Evolutionary conservation across 2,888 invertebrate species (phyloP).

Genomic region (Ferdinandea cuprea): DNA sequence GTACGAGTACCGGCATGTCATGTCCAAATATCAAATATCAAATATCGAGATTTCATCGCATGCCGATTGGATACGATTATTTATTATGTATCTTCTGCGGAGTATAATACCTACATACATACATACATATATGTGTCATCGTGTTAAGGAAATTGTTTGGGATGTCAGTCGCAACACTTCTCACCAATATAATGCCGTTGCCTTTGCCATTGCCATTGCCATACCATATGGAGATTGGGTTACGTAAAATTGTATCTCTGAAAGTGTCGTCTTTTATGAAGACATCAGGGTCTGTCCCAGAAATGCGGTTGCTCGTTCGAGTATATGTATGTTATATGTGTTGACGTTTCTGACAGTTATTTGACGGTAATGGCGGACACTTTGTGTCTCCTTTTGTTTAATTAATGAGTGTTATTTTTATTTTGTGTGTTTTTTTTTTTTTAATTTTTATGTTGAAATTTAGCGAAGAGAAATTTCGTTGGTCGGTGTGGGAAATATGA

Average conservation of each 20-base stretch:
- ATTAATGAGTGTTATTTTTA: conserved; percentile 36
- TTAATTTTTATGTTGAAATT: no score
- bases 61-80: conserved; percentile 58
- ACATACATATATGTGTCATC: conserved; percentile 69
- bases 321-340: conserved; percentile 43
- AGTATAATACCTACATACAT: no score
- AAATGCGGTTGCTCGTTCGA: conserved; percentile 37
- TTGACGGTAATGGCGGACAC: conserved; percentile 53
- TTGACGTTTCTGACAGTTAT: conserved; percentile 70
- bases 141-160: conserved; percentile 48
- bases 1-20: conserved; percentile 47
- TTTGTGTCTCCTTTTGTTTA: conserved; percentile 44
- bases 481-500: no score
- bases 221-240: conserved; percentile 50
- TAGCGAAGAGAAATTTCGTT: no score
- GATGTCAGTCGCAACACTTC: conserved; percentile 51
- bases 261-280: conserved; percentile 55
- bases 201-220: no score
- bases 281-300: conserved; percentile 30
- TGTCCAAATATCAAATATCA: conserved; percentile 66
- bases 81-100: no score
- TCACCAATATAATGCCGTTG: no score
- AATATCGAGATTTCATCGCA: conserved; percentile 65
- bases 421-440: background rate
- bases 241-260: conserved; percentile 40